Base-by-base conservation (phyloP, 2,113 vertebrate species). In the Leptosomus discolor region DNA sequence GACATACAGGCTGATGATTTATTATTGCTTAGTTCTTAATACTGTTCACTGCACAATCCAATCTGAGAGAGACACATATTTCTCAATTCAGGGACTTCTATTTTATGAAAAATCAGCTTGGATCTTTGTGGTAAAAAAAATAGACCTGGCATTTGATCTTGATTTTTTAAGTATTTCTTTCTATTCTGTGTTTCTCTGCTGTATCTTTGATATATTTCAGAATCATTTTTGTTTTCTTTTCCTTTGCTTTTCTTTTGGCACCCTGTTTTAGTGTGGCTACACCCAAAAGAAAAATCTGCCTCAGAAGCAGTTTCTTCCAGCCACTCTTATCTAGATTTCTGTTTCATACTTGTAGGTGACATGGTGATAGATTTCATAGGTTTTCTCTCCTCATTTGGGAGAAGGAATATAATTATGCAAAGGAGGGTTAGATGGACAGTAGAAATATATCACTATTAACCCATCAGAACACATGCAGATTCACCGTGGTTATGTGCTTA, bases 31-130 rank as follows among this genome's bases (percentile, higher is more conserved):
- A 92, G 91, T 98, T 98, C 98, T 98, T 98, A 98, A 98, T 98
- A 98, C 98, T 98, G 98, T 98, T 98, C 98, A 98, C 97, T 98
- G 98, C 98, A 98, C 98, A 98, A 98, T 98, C 98, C 98, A 98
- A 98, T 98, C 98, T 98, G 97, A 96, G 97, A 98, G 98, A 98
- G 97, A 98, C 97, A 98, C 98, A 98, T 98, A 98, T 98, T 98
- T 98, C 98, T 98, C 98, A 98, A 98, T 98, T 98, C 98, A 97
- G 97, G 98, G 98, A 98, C 98, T 98, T 98, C 97, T 98, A 98
- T 98, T 98, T 98, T 98, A 98, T 98, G 97, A 98, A 98, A 98
- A 98, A 98, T 98, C 98, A 98, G 96, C 94, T 81, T 16, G 92
- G 96, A 86, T 85, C 94, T 98, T 97, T 96, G 94, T 95, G 97